Conservation (phyloP, 1,140 invertebrate genomes). For the Ceratosolen solmsi region DNA sequence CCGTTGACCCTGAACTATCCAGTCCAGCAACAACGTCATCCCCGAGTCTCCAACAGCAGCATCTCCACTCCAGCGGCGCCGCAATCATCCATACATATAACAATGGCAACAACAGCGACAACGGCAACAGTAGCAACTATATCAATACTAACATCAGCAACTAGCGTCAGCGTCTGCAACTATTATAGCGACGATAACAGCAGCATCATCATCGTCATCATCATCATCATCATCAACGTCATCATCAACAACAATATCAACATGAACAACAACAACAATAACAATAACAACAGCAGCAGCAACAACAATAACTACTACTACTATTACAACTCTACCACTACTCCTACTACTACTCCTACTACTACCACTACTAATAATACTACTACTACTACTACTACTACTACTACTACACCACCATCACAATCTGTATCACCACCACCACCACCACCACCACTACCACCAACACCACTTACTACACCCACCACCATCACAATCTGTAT, state of each 20-base stretch:
- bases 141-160: slow-evolving; percentile 47
- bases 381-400: too few species aligned
- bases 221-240: neutral
- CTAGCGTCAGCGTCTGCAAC: neutral
- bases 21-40: slow-evolving; percentile 47
- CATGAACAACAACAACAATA: neutral
- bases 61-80: slow-evolving; percentile 47
- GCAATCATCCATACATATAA: slow-evolving; percentile 32
- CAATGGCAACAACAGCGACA: slow-evolving; percentile 31
- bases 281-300: neutral
- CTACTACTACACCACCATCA: too few species aligned
- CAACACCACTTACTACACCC: too few species aligned
- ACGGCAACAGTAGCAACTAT: slow-evolving; percentile 24
- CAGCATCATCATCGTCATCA: neutral
- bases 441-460: too few species aligned
- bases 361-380: too few species aligned
- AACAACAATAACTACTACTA: too few species aligned
- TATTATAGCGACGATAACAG: too few species aligned
- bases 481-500: too few species aligned
- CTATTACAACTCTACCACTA: too few species aligned
- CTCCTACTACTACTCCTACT: too few species aligned
- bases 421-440: too few species aligned
- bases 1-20: slow-evolving; percentile 69
- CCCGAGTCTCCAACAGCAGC: slow-evolving; percentile 38
- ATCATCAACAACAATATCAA: neutral